Evolutionary conservation across 1,140 invertebrate genomes (phyloP), one percentile per base, ranked within the genome.

Genomic region (Drosophila mayri): DNA sequence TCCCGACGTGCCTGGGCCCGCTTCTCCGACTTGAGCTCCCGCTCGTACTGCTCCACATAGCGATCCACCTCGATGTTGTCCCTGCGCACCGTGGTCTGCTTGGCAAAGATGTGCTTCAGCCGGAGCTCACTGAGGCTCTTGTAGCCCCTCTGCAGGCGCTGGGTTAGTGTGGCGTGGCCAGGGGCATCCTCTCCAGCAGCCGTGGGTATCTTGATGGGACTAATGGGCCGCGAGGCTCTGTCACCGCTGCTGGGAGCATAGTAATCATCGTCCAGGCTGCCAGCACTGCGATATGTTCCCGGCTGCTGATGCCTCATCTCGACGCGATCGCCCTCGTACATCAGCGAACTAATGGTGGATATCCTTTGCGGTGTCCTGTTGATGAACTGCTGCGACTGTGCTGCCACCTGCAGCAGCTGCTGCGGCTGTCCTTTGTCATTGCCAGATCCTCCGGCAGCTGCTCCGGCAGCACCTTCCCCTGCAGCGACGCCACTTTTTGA

Each of bases 51-150:
- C 30, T 77, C 62, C 52, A 90, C 82, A 60, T 92, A 92, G 38
- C 71, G 82, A 35, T 84, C 72, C 28, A 92, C 82, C 52, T 91
- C 77, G 47, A 92, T 92, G 32, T 52, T 58, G 37, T 91, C 90
- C 25, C 66, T 65, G 1, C 84, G 61, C 5, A 92, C 60, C 0
- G 73, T 79, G 7, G 80, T 91, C 40, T 91, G 81, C 38, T 81
- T 92, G 49, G 87, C 87, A 14, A 92, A 92, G 28, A 92, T 52
- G 68, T 92, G 81, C 49, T 84, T 92, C 18, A 92, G 32, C 10
- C 85, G 71, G 38, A 92, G 76, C n/a, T 92, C 84, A 41, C 81
- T 84, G 14, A 92, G 57, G n/a, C 79, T 87, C 43, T 87, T 91
- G 64, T 87, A 92, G 57, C 90, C 84, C 8, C 75, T 60, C 35